Percentiles rank a stretch among this genome's conserved stretches.
These are phyloP conservation scores for Lepidonotus clava DNA, from an alignment of 2,888 invertebrate species.

Conservation along the genomic window DNA sequence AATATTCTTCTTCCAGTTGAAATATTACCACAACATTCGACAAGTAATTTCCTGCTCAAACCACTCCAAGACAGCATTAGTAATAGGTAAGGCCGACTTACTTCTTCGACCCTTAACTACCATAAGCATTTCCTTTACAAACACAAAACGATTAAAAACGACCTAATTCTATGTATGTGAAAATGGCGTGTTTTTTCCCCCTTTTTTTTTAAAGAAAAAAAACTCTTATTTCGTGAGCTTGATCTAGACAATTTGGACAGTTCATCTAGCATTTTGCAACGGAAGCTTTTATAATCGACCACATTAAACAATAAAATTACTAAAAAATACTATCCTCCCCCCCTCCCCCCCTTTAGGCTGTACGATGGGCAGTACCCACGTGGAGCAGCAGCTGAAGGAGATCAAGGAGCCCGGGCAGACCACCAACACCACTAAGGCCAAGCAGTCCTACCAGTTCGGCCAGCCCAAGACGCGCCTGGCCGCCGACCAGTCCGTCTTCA, in stretches of 20 bases:
- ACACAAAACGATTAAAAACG: too few species aligned
- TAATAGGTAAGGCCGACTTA: constrained; percentile 80
- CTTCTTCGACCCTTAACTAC: too few species aligned
- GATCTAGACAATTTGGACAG: too few species aligned
- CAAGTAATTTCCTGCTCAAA: constrained; percentile 81
- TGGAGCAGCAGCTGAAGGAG: constrained; percentile 77
- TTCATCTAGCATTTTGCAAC: too few species aligned
- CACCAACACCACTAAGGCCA: constrained; percentile 59
- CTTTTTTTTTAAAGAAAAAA: too few species aligned
- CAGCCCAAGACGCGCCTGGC: constrained; percentile 73
- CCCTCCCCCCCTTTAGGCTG: constrained; percentile 76
- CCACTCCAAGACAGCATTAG: constrained; percentile 78
- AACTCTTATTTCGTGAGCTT: not conserved
- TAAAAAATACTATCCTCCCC: too few species aligned
- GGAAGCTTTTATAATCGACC: too few species aligned
- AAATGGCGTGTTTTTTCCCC: too few species aligned
- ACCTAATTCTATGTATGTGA: too few species aligned
- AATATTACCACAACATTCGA: constrained; percentile 78
- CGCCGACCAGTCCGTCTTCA: constrained; percentile 79
- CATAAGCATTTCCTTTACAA: too few species aligned
- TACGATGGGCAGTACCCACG: constrained; percentile 78
- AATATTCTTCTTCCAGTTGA: constrained; percentile 71
- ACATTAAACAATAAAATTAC: too few species aligned
- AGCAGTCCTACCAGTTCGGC: constrained; percentile 67
- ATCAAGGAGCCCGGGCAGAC: constrained; percentile 69